Evolutionary conservation across 2,888 invertebrate species (phyloP).

Genomic region (Phaedon cochleariae): DNA sequence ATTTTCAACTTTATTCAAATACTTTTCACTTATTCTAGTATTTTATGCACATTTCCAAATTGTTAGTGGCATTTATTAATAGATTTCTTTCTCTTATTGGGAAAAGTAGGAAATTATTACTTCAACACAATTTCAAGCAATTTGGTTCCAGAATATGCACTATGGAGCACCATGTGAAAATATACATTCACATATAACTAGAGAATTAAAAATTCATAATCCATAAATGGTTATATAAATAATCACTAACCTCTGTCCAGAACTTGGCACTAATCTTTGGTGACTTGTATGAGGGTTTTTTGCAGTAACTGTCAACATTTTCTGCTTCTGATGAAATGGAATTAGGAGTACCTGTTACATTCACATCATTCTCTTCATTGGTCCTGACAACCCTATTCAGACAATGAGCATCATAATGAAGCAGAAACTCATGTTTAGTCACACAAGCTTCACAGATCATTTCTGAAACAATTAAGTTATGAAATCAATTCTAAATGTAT

Average conservation of each 20-base stretch:
- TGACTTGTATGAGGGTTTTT: constrained; percentile 60
- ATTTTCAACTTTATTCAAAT: too few species aligned
- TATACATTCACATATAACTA: too few species aligned
- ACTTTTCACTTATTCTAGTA: too few species aligned
- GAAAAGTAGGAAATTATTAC: too few species aligned
- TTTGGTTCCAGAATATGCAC: too few species aligned
- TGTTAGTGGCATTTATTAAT: too few species aligned
- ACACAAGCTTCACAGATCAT: constrained; percentile 85
- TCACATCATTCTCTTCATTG: constrained; percentile 35
- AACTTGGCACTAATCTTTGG: constrained; percentile 70
- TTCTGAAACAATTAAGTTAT: constrained; percentile 69
- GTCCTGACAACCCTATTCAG: constrained; percentile 40
- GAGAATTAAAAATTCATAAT: background rate
- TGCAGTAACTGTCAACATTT: constrained; percentile 45
- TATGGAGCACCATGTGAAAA: too few species aligned
- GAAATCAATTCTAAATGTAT: background rate
- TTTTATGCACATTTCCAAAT: too few species aligned
- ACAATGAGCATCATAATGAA: constrained; percentile 71
- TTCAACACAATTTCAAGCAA: too few species aligned
- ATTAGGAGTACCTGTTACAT: constrained; percentile 31
- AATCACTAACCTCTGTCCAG: constrained; percentile 67
- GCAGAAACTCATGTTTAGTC: constrained; percentile 77
- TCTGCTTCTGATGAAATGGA: constrained; percentile 22
- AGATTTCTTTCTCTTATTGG: too few species aligned
- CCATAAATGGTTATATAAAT: too few species aligned